Base-by-base conservation (phyloP, 1,140 invertebrate genomes). In the Acromyrmex echinatior region DNA sequence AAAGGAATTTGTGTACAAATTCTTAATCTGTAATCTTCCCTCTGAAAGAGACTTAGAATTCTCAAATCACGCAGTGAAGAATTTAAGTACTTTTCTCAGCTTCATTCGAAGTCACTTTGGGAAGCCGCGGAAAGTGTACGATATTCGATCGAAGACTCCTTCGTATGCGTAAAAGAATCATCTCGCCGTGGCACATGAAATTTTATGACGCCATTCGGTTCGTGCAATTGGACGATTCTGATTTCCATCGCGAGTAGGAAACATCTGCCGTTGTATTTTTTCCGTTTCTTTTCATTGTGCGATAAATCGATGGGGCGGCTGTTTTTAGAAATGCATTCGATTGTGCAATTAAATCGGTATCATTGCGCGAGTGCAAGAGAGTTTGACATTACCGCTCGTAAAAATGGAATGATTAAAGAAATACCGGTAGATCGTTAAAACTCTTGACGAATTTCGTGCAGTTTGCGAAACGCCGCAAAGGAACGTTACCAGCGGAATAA, bases 181-280 rank as follows among this genome's bases (percentile, higher is more conserved):
- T 58, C 78, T 70, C 31, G 31, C 51, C 70, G 68, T 39, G 3
- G 68, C 56, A 14, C 80, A 84, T 84, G 56, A 76, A 84, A 84
- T 84, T 84, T 86, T 56, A 78, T 18, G 58, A 86, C 31, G 49
- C 53, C 31, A 51, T 85, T 77, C 49, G 45, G 39, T 45, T 45
- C 35, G 21, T 28, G 3, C 73, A 45, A 85, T 78, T 65, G 71
- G 45, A 45, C 82, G 49, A 78, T 35, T 56, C 73, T 65, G 82
- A 85, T 66, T 78, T 86, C 60, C 60, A 58, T 78, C 49, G 73
- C 60, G 21, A 56, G n/a, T 39, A 56, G 25, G 68, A 31, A 62
- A 56, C 68, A 65, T 78, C 82, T 77, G 58, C 60, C 71, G 58
- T 65, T 45, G 39, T 25, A 25, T 9, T 39, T 39, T 56, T 65